A percentile compares a stretch with the other conserved stretches of the same genome.
Evolutionary conservation across 1,140 invertebrate species (phyloP).

Genomic region (Drosophila paulistorum): DNA sequence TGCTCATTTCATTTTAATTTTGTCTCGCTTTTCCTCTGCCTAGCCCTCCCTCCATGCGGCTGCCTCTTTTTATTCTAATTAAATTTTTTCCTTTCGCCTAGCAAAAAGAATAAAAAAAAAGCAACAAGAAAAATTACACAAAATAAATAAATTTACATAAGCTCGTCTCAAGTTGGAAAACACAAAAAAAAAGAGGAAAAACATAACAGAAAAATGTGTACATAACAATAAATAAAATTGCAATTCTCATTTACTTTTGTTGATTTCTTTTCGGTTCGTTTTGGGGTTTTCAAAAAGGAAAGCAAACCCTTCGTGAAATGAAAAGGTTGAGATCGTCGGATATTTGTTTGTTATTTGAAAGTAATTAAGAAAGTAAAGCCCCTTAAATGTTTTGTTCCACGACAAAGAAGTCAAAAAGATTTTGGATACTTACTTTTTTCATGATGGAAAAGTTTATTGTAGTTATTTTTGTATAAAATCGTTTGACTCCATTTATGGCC

Average conservation of each 20-base stretch:
- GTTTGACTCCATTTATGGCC: too few species aligned
- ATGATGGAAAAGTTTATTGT: neutral
- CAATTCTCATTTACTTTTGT: conserved; percentile 64
- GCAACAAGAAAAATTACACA: conserved; percentile 81
- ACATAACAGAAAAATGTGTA: conserved; percentile 55
- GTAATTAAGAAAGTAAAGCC: conserved; percentile 72
- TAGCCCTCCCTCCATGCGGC: conserved; percentile 23
- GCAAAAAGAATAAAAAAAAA: conserved; percentile 38
- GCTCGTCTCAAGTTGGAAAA: conserved; percentile 48
- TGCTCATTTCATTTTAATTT: conserved; percentile 67
- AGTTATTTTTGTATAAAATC: too few species aligned
- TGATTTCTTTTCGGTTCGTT: conserved; percentile 26
- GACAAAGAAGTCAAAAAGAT: neutral
- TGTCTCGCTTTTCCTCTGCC: conserved; percentile 38
- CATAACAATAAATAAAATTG: conserved; percentile 82
- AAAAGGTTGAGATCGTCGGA: conserved; percentile 52
- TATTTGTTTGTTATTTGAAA: conserved; percentile 70
- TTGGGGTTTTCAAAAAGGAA: conserved; percentile 36
- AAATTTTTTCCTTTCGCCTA: conserved; percentile 75
- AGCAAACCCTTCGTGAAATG: conserved; percentile 22
- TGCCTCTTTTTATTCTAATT: conserved; percentile 79
- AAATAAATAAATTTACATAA: conserved; percentile 83
- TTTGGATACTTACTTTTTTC: neutral
- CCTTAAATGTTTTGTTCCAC: conserved; percentile 27
- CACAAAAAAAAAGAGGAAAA: conserved; percentile 29